A percentile compares a stretch with the other conserved stretches of the same genome.
Evolutionary conservation across 2,888 invertebrate genomes (phyloP).

Genomic region (Scrobipalpa atriplicella): DNA sequence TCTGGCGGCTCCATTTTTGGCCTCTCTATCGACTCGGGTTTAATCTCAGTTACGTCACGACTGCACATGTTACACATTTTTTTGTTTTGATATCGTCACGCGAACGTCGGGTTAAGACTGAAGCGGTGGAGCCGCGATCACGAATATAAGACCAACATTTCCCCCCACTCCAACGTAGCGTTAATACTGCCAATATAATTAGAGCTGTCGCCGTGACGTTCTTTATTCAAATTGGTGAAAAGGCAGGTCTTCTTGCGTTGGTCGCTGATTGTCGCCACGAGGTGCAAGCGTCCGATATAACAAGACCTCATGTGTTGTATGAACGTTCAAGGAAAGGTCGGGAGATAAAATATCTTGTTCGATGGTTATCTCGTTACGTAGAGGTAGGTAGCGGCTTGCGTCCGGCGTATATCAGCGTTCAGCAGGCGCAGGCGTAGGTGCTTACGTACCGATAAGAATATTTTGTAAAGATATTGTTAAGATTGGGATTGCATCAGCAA

Average conservation of each 20-base stretch:
- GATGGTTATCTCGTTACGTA: constrained; percentile 1
- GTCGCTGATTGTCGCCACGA: neutral
- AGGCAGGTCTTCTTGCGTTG: neutral
- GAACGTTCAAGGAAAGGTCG: neutral
- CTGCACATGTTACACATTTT: constrained; percentile 77
- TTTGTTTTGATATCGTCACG: constrained; percentile 23
- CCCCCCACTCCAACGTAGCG: constrained; percentile 44
- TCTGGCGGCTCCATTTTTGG: neutral
- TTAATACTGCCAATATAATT: neutral
- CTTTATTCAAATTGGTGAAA: constrained; percentile 9
- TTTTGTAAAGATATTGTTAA: neutral
- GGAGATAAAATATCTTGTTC: neutral
- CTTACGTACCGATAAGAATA: neutral
- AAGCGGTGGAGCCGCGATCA: constrained; percentile 42
- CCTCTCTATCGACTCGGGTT: constrained; percentile 29
- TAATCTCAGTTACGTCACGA: constrained; percentile 51
- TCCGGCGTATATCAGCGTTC: neutral
- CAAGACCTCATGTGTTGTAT: neutral
- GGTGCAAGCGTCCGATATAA: neutral
- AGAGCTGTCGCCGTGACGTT: constrained; percentile 17
- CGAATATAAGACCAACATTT: constrained; percentile 67
- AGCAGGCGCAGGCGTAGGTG: neutral
- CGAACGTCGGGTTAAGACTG: constrained; percentile 45
- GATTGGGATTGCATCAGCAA: neutral
- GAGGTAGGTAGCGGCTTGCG: constrained; percentile 1